Evolutionary conservation across 2,113 vertebrate species (phyloP).

Genomic region (Aptenodytes patagonicus): DNA sequence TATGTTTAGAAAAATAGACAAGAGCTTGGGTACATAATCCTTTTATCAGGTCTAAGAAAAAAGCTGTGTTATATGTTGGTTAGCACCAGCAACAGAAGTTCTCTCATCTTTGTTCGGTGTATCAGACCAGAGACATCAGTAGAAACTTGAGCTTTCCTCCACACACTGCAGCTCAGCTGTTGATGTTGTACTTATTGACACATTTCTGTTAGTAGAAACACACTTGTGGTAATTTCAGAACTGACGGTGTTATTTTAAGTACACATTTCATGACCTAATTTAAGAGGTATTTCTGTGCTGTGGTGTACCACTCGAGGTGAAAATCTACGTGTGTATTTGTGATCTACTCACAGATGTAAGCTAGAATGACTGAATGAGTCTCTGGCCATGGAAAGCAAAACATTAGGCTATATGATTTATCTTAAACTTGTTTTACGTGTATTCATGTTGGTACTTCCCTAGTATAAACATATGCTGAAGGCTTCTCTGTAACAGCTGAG

Average conservation of each 20-base stretch:
- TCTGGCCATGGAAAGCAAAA: background rate
- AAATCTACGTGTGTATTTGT: background rate
- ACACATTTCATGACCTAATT: background rate
- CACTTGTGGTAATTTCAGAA: background rate
- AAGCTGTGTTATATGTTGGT: rapidly evolving
- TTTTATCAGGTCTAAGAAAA: background rate
- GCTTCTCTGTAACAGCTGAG: background rate
- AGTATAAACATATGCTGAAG: background rate
- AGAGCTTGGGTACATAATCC: background rate
- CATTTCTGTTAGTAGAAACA: background rate
- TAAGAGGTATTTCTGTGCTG: background rate
- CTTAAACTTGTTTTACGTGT: background rate
- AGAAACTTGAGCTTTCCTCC: background rate
- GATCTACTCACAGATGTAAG: background rate
- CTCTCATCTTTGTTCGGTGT: background rate
- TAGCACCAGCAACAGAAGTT: background rate
- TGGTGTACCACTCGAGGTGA: background rate
- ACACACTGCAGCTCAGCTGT: background rate
- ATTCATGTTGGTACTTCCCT: background rate
- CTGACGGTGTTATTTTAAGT: background rate
- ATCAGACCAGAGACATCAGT: background rate
- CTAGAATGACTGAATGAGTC: background rate
- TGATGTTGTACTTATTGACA: background rate
- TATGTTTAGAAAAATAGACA: background rate
- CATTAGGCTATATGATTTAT: background rate